Percentiles rank a stretch among this genome's conserved stretches.
Evolutionary conservation across 2,888 invertebrate genomes (phyloP).

Genomic region (Mythimna ferrago): DNA sequence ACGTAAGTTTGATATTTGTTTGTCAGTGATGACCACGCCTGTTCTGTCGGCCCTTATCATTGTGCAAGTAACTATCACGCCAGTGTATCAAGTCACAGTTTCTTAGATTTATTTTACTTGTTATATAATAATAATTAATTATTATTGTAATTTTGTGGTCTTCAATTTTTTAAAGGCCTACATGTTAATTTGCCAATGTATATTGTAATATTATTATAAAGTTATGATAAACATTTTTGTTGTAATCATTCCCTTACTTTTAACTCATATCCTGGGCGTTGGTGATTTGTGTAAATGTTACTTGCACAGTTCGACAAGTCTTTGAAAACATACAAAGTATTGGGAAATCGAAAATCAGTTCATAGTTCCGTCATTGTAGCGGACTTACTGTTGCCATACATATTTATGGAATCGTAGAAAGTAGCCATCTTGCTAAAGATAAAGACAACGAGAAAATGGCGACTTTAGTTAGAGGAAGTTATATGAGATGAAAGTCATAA

Average conservation of each 20-base stretch:
- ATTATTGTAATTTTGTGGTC: slow-evolving; percentile 37
- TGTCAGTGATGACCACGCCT: background rate
- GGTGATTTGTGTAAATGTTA: slow-evolving; percentile 44
- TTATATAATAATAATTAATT: slow-evolving; percentile 31
- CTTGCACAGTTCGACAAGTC: slow-evolving; percentile 56
- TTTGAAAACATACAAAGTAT: slow-evolving; percentile 2
- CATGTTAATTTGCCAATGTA: slow-evolving; percentile 57
- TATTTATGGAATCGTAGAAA: background rate
- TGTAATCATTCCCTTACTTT: slow-evolving; percentile 53
- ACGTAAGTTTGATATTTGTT: slow-evolving; percentile 2
- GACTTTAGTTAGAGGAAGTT: background rate
- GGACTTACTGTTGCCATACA: background rate
- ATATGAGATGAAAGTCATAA: background rate
- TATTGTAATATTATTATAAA: slow-evolving; percentile 56
- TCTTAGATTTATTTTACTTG: slow-evolving; percentile 50
- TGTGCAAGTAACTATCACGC: slow-evolving; percentile 61
- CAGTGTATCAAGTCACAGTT: slow-evolving; percentile 54
- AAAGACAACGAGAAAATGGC: background rate
- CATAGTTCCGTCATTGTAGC: background rate
- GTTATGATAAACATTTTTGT: slow-evolving; percentile 50
- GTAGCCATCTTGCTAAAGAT: background rate
- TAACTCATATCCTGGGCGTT: slow-evolving; percentile 26
- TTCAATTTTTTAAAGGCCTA: slow-evolving; percentile 38
- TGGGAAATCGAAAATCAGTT: slow-evolving; percentile 11
- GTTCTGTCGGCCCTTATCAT: slow-evolving; percentile 5